Percentiles rank a stretch among this genome's conserved stretches.
Evolutionary conservation across 2,113 vertebrate genomes (phyloP).

Genomic region (Tragelaphus buxtoni): DNA sequence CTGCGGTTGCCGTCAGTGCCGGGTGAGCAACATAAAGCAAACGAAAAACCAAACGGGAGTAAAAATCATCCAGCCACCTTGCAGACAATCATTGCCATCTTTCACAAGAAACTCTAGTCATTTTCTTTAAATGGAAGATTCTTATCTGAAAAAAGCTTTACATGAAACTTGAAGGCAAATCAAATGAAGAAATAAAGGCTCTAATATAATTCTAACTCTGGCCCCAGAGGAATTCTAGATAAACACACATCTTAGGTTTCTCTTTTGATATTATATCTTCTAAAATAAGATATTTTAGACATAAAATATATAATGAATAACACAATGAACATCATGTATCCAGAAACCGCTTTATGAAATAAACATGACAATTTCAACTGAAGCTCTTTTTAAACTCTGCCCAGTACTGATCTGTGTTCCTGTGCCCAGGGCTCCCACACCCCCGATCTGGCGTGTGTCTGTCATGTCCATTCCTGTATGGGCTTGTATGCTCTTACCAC

Average conservation of each 20-base stretch:
- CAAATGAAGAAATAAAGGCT: slow-evolving; percentile 12
- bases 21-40: background rate
- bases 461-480: background rate
- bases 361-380: background rate
- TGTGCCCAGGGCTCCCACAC: background rate
- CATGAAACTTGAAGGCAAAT: background rate
- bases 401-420: background rate
- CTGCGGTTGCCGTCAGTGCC: accelerated
- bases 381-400: background rate
- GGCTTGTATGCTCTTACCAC: background rate
- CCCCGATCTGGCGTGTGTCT: background rate
- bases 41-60: background rate
- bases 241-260: background rate
- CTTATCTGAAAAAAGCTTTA: background rate
- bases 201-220: background rate
- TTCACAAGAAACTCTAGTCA: background rate
- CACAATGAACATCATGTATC: background rate
- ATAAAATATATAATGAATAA: background rate
- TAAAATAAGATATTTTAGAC: background rate
- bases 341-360: background rate
- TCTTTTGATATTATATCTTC: background rate
- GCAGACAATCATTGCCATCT: background rate
- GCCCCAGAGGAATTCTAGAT: background rate
- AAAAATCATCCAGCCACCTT: background rate
- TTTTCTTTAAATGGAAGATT: slow-evolving; percentile 33